Evolutionary conservation across 2,113 vertebrate species (phyloP).

Genomic region (Vanacampus margaritifer): DNA sequence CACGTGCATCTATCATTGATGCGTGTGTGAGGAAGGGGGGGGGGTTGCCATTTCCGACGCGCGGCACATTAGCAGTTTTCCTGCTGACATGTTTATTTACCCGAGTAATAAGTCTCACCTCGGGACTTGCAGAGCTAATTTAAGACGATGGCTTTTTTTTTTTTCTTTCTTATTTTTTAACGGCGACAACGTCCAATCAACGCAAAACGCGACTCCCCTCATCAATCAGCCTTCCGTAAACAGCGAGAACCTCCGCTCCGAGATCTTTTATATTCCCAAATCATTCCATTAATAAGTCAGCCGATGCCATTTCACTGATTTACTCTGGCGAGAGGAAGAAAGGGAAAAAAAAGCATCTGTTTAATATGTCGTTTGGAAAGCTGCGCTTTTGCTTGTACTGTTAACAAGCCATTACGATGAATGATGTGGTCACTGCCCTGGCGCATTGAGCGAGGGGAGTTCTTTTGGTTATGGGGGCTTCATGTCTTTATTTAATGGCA

Average conservation of each 20-base stretch:
- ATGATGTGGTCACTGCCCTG: constrained; percentile 77
- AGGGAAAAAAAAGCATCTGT: constrained; percentile 83
- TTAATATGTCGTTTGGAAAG: constrained; percentile 92
- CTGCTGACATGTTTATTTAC: constrained; percentile 67
- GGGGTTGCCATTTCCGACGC: constrained; percentile 42
- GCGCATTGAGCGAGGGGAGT: constrained; percentile 74
- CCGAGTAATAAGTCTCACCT: constrained; percentile 51
- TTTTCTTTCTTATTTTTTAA: constrained; percentile 10
- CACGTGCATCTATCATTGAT: constrained; percentile 30
- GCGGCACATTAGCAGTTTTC: constrained; percentile 60
- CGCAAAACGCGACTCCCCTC: constrained; percentile 35
- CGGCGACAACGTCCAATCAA: constrained; percentile 55
- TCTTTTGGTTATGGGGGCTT: constrained; percentile 66
- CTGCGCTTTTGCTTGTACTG: constrained; percentile 84
- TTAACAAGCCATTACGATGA: constrained; percentile 95
- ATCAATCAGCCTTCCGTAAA: constrained; percentile 74
- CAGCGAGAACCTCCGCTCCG: constrained; percentile 40
- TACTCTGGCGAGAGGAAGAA: constrained; percentile 76
- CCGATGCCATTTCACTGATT: constrained; percentile 89
- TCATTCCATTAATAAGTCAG: constrained; percentile 89
- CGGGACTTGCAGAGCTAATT: constrained; percentile 40
- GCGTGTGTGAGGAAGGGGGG: not conserved
- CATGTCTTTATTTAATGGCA: constrained; percentile 36
- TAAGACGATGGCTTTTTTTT: constrained; percentile 50
- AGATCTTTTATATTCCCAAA: constrained; percentile 78